Evolutionary conservation across 92 coral and sea anemone genomes (phyloP).

Genomic region (Zoanthus gigantus): DNA sequence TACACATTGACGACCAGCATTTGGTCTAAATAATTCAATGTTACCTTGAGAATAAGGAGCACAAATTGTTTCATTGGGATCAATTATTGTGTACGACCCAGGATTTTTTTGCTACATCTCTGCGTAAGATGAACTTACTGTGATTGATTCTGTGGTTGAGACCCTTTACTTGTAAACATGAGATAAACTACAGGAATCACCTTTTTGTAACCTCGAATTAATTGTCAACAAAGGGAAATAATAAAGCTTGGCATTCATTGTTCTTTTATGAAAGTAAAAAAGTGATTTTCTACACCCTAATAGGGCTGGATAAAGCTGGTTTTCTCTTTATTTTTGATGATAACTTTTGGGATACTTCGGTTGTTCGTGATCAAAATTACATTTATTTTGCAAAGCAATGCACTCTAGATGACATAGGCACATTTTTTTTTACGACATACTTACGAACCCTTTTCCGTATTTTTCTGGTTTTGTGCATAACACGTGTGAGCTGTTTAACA

Average conservation of each 20-base stretch:
- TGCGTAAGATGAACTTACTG: background rate
- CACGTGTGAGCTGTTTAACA: background rate
- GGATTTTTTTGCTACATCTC: background rate
- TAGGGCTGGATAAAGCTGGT: background rate
- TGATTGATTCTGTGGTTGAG: background rate
- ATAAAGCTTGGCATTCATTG: background rate
- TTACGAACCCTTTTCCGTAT: too few relatives aligned
- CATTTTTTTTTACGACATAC: background rate
- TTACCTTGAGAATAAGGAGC: background rate
- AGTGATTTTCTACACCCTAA: background rate
- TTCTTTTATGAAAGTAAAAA: background rate
- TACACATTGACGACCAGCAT: too few relatives aligned
- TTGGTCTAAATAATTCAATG: too few relatives aligned
- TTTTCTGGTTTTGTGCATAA: background rate
- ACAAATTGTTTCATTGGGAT: background rate
- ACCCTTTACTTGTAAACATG: background rate
- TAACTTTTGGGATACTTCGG: background rate
- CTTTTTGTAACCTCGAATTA: background rate
- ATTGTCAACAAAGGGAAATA: background rate
- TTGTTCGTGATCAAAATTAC: background rate
- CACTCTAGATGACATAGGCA: background rate
- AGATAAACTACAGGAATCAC: background rate
- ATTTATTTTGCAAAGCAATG: background rate
- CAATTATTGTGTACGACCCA: background rate
- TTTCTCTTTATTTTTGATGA: background rate